Evolutionary conservation across 2,113 vertebrate species (phyloP), one percentile per base, ranked within the genome.

Genomic region (Anolis carolinensis): DNA sequence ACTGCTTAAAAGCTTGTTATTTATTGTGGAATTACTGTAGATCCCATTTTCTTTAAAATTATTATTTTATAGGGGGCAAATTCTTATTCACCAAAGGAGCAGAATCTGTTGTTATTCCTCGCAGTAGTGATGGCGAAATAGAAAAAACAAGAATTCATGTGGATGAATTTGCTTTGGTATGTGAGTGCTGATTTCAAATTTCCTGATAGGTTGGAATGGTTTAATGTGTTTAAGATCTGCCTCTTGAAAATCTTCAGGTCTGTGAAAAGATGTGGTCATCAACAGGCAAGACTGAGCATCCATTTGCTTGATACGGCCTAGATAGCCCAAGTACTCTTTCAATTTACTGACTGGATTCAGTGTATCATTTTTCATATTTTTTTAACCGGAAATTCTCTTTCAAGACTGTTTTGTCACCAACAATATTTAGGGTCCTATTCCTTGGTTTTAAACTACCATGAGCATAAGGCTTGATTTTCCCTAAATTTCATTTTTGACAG

Each of bases 31-130:
- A 18, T 75, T 23, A 10, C 2, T 65, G 62, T 48, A 5, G 87
- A 13, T 77, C 70, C 63, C 16, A 83, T 59, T 27, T 59, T 23
- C 27, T 68, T 83, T 75, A 11, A 63, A 74, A 87, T 67, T 62
- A 4, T 78, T 62, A 18, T 85, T 92, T 59, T 91, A 63, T 86
- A 99, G 99, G 98, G 88, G 97, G 97, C 76, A 97, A 96, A 81
- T 90, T 99, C 83, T 94, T 99, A 92, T 99, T 99, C 94, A 98
- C 98, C 84, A 99, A 99, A 95, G 98, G 99, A 85, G 99, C 99
- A 2, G 99, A 99, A 91, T 99, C 98, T 10, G 97, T 98, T 79
- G 94, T 99, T 93, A 97, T 99, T 86, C 98, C 98, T 81, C 96
- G 97, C 32, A 91, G 96, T 76, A 97, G 95, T 88, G 96, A 96